Conservation (phyloP, 2,113 vertebrate genomes). For the Nanorana parkeri region DNA sequence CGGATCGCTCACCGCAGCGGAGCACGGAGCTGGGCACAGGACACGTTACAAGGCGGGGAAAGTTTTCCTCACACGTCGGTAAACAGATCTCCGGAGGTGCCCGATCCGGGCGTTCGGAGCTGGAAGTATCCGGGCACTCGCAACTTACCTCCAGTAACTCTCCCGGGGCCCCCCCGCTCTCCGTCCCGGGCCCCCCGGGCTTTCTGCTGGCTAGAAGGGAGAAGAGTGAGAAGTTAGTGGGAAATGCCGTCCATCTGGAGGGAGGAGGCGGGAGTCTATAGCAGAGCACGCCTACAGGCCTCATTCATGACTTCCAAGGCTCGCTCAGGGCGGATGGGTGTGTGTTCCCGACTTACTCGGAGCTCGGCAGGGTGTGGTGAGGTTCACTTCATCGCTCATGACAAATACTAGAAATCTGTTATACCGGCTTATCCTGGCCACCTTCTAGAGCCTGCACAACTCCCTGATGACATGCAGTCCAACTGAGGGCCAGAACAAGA, state of each 20-base stretch:
- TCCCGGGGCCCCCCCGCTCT: too few species aligned
- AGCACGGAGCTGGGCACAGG: too few species aligned
- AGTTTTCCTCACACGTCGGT: neutral
- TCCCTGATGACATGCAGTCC: too few species aligned
- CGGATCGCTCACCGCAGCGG: too few species aligned
- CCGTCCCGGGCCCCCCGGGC: too few species aligned
- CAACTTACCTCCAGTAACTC: neutral
- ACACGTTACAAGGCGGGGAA: too few species aligned
- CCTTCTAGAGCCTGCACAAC: too few species aligned
- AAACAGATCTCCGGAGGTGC: neutral
- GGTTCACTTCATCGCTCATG: neutral
- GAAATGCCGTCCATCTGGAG: conserved; percentile 3
- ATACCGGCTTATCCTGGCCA: too few species aligned
- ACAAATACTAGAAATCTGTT: too few species aligned
- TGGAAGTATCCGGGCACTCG: too few species aligned
- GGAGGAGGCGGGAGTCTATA: conserved; percentile 37
- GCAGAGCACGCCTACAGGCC: conserved; percentile 15
- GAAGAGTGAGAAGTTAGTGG: conserved; percentile 23
- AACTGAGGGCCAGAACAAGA: too few species aligned
- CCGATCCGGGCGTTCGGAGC: too few species aligned
- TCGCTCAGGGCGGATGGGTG: neutral
- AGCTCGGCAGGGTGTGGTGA: conserved; percentile 17
- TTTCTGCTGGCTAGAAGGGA: neutral
- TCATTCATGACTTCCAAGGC: conserved; percentile 6
- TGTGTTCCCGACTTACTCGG: neutral